Evolutionary conservation across 1,140 invertebrate species (phyloP).

Genomic region (Diachasma alloeum): DNA sequence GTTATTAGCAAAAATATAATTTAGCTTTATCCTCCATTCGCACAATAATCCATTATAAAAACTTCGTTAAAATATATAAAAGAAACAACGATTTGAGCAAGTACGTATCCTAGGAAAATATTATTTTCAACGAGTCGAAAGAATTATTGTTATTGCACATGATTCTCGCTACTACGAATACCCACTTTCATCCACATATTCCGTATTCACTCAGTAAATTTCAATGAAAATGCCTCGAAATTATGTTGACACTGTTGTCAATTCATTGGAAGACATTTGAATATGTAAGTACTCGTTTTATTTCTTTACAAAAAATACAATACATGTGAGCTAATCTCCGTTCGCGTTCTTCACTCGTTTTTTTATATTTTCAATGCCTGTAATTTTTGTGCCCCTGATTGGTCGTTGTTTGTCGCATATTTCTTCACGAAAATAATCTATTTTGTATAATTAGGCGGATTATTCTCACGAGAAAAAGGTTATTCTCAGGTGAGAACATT

Average conservation of each 20-base stretch:
- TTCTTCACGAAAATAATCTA: too few relatives aligned
- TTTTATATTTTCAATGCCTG: too few relatives aligned
- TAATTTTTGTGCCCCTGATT: too few relatives aligned
- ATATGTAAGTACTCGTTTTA: conserved; percentile 17
- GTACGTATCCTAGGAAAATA: conserved; percentile 48
- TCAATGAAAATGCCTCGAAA: not conserved
- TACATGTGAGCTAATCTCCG: not conserved
- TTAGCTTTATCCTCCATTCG: conserved; percentile 47
- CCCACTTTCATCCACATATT: not conserved
- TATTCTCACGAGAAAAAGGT: too few relatives aligned
- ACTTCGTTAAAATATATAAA: conserved; percentile 61
- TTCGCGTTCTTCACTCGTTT: too few relatives aligned
- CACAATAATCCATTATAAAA: conserved; percentile 50
- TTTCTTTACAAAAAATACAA: not conserved
- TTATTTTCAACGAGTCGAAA: conserved; percentile 40
- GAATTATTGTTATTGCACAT: conserved; percentile 59
- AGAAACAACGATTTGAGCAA: conserved; percentile 63
- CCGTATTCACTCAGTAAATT: conserved; percentile 17
- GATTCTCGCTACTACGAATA: conserved; percentile 37
- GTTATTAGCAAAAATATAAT: conserved; percentile 60
- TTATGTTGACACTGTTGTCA: not conserved
- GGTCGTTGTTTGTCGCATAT: too few relatives aligned
- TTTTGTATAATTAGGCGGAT: too few relatives aligned
- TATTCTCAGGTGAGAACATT: too few relatives aligned
- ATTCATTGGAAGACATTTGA: conserved; percentile 13